Base-by-base conservation (phyloP, 2,797 vertebrate species). In the Argyrosomus regius region DNA sequence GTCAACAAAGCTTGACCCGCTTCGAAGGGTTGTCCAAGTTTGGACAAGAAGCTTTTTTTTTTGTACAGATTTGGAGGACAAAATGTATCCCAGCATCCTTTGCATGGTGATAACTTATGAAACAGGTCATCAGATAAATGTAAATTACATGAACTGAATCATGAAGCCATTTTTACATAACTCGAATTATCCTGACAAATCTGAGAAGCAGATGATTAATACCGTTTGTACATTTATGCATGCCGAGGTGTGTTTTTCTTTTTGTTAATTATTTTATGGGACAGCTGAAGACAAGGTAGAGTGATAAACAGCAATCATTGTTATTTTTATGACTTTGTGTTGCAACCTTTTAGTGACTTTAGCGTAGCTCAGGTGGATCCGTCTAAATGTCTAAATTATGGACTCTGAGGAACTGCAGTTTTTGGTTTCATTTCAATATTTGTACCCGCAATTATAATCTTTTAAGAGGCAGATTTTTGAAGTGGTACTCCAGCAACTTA, bases 1-100 rank as follows among this genome's bases (percentile, higher is more conserved):
- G 72, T 80, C 66, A 76, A 53, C 14, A 24, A 62, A 41, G 59
- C 26, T 31, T 13, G 26, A 35, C 68, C 7, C 1, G 8, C 14
- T 72, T 10, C 60, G 63, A 70, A 70, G 6, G 63, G 57, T 54
- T 60, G 12, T 75, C 53, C 52, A 50, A 72, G 81, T 76, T 84
- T 46, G 66, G 41, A 61, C 43, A 31, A 65, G 71, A 69, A 24
- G 35, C 54, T 9, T 17, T 43, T 53, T 59, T 80, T 61, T 68
- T 80, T 61, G 59, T 31, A 59, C 66, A 69, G 46, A 80, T 76
- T 75, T 70, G 68, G 53, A 67, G 39, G 28, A 57, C 10, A 46
- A 65, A 49, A 31, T 48, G 45, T 35, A 48, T 18, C 20, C 35
- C 31, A 45, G 24, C 20, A 69, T 53, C 17, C 16, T 18, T 1